phyloP scores from a whole-genome alignment of 2,113 vertebrate genomes.

The Myotis lucifugus region DNA sequence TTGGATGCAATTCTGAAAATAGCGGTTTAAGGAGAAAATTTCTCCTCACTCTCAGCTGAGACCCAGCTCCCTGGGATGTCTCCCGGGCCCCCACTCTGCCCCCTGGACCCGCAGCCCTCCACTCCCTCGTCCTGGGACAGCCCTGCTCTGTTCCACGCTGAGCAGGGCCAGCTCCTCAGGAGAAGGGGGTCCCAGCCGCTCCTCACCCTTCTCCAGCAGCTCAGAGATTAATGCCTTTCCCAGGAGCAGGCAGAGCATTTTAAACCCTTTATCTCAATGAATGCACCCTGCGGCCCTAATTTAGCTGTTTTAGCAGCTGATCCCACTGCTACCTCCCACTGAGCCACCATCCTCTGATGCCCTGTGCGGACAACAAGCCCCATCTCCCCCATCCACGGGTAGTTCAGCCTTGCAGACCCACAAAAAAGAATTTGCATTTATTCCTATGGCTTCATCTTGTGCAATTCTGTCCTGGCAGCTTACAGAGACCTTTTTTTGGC shows the following conservation, averaged over 20 bases:
- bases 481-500: neutral
- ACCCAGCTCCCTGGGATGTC: neutral
- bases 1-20: neutral
- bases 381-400: rapidly evolving
- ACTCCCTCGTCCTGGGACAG: neutral
- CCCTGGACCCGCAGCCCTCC: rapidly evolving
- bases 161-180: neutral
- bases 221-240: neutral
- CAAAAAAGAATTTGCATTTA: neutral
- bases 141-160: neutral
- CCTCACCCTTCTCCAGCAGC: neutral
- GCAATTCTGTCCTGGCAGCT: neutral
- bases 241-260: neutral
- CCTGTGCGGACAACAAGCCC: rapidly evolving
- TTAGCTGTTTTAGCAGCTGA: neutral
- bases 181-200: neutral
- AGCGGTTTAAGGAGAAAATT: neutral
- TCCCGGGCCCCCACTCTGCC: neutral
- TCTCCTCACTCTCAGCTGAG: neutral
- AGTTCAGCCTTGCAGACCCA: neutral
- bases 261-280: neutral
- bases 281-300: neutral
- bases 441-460: neutral
- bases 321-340: neutral
- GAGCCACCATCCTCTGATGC: neutral